Conservation (phyloP, 2,113 vertebrate species). For the Diadophis punctatus region DNA sequence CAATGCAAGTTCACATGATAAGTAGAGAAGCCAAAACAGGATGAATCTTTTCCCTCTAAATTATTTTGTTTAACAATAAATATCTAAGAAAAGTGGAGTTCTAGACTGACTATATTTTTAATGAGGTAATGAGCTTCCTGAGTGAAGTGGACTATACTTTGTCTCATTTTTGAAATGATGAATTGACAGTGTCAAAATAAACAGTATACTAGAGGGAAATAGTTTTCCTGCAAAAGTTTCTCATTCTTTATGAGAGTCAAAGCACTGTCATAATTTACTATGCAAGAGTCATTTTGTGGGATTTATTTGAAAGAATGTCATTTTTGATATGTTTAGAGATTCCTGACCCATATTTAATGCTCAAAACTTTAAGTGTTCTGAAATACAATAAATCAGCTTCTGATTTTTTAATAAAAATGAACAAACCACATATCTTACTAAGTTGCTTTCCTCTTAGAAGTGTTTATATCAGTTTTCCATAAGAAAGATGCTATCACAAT, state of each 20-base stretch:
- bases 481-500: background rate
- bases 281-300: conserved; percentile 48
- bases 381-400: conserved; percentile 44
- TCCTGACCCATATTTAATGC: conserved; percentile 65
- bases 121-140: conserved; percentile 63
- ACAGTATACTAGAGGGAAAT: conserved; percentile 61
- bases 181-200: conserved; percentile 65
- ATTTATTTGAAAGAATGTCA: conserved; percentile 66
- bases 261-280: conserved; percentile 54
- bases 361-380: conserved; percentile 47
- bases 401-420: conserved; percentile 27
- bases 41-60: conserved; percentile 32
- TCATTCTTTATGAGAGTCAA: conserved; percentile 64
- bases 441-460: conserved; percentile 29
- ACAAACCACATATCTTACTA: background rate
- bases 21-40: conserved; percentile 37
- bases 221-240: conserved; percentile 70
- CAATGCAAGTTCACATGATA: conserved; percentile 30
- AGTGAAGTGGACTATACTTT: conserved; percentile 51
- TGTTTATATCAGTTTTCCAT: background rate
- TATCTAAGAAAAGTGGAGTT: conserved; percentile 22
- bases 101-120: conserved; percentile 54
- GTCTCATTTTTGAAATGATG: conserved; percentile 63
- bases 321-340: conserved; percentile 57
- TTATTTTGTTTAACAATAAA: conserved; percentile 56